A percentile compares a stretch with the other conserved stretches of the same genome.
Conservation (phyloP, 35 echinoderm and acorn worm genomes). For the Nesometra sesokonis region DNA sequence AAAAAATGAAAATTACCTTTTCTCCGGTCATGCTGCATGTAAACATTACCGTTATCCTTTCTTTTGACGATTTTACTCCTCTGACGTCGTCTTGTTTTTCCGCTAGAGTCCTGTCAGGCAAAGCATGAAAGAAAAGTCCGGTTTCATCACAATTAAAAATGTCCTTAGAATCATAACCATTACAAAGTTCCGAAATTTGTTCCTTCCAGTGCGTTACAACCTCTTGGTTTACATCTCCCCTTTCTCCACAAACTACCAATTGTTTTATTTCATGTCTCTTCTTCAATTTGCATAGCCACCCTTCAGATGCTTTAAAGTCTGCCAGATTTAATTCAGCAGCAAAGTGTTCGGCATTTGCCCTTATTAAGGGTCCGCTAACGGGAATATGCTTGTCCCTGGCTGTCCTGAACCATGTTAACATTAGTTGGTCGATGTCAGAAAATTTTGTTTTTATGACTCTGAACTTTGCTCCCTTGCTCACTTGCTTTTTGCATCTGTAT, state of each 20-base stretch:
- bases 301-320: constrained; percentile 2
- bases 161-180: background rate
- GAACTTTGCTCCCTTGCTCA: background rate
- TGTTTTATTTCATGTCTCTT: background rate
- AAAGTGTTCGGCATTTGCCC: background rate
- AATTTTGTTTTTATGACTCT: background rate
- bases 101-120: background rate
- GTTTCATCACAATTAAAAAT: constrained; percentile 9
- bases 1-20: background rate
- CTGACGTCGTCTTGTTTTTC: background rate
- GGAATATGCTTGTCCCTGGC: background rate
- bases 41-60: background rate
- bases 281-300: background rate
- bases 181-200: background rate
- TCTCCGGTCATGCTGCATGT: background rate
- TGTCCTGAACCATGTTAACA: background rate
- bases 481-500: background rate
- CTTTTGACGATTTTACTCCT: background rate
- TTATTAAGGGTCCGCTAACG: background rate
- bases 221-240: background rate
- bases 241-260: background rate
- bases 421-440: background rate
- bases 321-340: background rate
- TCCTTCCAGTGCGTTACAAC: background rate
- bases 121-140: background rate